Evolutionary conservation across 1,140 invertebrate genomes (phyloP).

Genomic region (Caerostris darwini): DNA sequence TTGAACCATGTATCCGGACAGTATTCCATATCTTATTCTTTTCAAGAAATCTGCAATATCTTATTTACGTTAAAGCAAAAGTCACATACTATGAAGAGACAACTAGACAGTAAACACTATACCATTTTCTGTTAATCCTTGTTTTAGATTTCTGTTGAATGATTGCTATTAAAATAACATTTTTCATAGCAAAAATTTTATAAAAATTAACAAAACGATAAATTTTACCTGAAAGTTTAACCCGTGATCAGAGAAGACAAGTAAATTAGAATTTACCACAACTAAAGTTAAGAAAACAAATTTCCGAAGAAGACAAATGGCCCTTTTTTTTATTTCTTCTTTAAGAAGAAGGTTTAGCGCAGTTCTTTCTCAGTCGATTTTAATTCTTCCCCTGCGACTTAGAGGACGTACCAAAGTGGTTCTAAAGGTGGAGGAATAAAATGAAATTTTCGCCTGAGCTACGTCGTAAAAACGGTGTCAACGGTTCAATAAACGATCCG

Average conservation of each 20-base stretch:
- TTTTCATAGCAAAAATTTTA: too few relatives aligned
- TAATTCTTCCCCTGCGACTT: conserved; percentile 2
- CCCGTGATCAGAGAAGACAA: neutral
- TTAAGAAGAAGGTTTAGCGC: neutral
- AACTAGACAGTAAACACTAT: too few relatives aligned
- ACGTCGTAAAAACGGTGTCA: conserved; percentile 38
- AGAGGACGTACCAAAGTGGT: neutral
- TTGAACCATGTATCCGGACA: too few relatives aligned
- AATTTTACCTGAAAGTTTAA: too few relatives aligned
- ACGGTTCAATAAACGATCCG: neutral
- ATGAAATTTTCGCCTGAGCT: conserved; percentile 16
- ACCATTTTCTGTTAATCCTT: too few relatives aligned
- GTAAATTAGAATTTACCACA: neutral
- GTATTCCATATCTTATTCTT: too few relatives aligned
- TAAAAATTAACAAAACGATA: too few relatives aligned
- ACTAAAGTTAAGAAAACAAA: neutral
- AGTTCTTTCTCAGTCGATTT: neutral
- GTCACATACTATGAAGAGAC: too few relatives aligned
- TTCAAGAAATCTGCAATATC: too few relatives aligned
- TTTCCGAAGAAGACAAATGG: neutral
- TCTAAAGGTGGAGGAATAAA: neutral
- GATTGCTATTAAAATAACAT: too few relatives aligned
- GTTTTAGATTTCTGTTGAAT: too few relatives aligned
- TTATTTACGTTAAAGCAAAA: too few relatives aligned
- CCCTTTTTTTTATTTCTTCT: neutral